Evolutionary conservation across 2,113 vertebrate genomes (phyloP).

Genomic region (Panthera tigris): DNA sequence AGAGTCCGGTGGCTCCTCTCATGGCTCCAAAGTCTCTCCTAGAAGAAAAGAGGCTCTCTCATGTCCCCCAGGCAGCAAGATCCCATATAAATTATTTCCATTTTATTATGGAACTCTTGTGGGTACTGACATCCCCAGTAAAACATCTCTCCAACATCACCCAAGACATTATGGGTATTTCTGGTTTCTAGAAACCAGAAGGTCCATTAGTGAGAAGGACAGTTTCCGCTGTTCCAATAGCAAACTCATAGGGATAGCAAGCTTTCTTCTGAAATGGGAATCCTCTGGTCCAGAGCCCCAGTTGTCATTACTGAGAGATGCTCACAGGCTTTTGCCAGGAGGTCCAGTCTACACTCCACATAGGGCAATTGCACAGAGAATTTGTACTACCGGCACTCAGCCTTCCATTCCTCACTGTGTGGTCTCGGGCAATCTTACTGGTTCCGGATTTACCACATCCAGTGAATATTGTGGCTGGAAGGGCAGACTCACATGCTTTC

Average conservation of each 20-base stretch:
- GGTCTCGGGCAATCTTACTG: too few species aligned
- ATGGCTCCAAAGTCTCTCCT: neutral
- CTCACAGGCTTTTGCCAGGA: neutral
- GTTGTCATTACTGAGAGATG: neutral
- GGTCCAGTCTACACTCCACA: neutral
- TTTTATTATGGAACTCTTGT: neutral
- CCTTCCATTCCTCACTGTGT: neutral
- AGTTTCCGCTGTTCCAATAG: neutral
- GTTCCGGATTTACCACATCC: neutral
- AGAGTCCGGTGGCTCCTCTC: neutral
- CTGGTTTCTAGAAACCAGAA: neutral
- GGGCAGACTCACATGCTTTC: neutral
- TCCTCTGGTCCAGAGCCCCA: neutral
- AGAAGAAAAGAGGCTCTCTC: neutral
- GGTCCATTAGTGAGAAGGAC: neutral
- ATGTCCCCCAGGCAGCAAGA: neutral
- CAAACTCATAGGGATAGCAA: neutral
- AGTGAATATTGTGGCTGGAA: neutral
- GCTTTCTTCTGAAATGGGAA: neutral
- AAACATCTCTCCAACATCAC: neutral
- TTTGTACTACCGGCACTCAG: too few species aligned
- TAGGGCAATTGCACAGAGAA: neutral
- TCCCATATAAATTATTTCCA: neutral
- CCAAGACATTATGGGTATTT: neutral
- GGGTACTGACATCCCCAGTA: neutral